Percentiles rank a stretch among this genome's conserved stretches.
Conservation (phyloP, 2,888 invertebrate genomes). For the Brenthis ino region DNA sequence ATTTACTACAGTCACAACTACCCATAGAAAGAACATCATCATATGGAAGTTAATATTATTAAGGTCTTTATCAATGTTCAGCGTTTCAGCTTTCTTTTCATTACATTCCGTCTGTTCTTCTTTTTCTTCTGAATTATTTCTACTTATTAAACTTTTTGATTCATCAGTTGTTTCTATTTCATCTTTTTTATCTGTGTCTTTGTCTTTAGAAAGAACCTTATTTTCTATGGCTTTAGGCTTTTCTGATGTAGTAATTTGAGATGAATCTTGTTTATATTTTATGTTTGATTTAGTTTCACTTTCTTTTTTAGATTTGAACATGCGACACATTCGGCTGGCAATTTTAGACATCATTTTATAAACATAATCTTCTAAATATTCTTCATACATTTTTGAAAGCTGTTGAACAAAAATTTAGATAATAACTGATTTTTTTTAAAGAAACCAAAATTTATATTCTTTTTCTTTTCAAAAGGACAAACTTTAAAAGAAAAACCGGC, state of each 20-base stretch:
- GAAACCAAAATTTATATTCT: too few species aligned
- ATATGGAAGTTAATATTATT: slow-evolving; percentile 87
- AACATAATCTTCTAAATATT: slow-evolving; percentile 85
- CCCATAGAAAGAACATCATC: slow-evolving; percentile 86
- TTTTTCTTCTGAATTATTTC: slow-evolving; percentile 21
- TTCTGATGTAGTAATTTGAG: slow-evolving; percentile 34
- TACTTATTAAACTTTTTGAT: slow-evolving; percentile 16
- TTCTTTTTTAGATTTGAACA: slow-evolving; percentile 52
- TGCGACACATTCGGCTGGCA: slow-evolving; percentile 56
- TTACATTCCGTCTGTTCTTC: slow-evolving; percentile 36
- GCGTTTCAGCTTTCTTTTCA: slow-evolving; percentile 25
- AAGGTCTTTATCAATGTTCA: slow-evolving; percentile 58
- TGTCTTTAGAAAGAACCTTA: neutral
- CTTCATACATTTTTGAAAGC: slow-evolving; percentile 89
- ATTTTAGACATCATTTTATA: slow-evolving; percentile 74
- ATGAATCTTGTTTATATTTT: slow-evolving; percentile 21
- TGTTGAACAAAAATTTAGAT: slow-evolving; percentile 56
- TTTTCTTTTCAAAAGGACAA: neutral
- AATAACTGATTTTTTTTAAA: neutral
- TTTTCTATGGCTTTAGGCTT: slow-evolving; percentile 41
- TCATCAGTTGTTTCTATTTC: slow-evolving; percentile 12
- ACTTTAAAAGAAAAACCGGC: too few species aligned
- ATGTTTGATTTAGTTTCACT: slow-evolving; percentile 23
- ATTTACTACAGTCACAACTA: slow-evolving; percentile 85
- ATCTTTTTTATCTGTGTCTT: slow-evolving; percentile 20